Percentiles rank a stretch among this genome's conserved stretches.
These are phyloP conservation scores for Nyctibius bracteatus DNA, from an alignment of 2,113 vertebrate species.

Conservation along the genomic window DNA sequence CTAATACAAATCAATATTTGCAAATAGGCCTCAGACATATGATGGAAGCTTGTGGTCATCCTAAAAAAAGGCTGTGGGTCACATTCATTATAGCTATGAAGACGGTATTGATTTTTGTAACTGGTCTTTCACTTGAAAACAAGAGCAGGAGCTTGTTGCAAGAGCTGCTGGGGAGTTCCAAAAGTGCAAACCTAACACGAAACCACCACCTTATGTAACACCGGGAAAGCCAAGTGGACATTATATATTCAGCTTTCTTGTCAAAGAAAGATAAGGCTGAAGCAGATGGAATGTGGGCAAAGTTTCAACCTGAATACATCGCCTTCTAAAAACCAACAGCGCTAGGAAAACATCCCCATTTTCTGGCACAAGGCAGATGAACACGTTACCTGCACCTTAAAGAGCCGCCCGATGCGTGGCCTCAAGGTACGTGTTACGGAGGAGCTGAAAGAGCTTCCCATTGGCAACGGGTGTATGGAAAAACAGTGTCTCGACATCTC, in stretches of 20 bases:
- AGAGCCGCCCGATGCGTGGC: neutral
- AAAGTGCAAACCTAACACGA: neutral
- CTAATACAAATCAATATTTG: constrained; percentile 33
- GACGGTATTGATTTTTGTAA: constrained; percentile 28
- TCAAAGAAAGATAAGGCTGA: constrained; percentile 8
- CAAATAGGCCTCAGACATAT: constrained; percentile 13
- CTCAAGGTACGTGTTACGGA: neutral
- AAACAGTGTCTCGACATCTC: neutral
- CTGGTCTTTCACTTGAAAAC: neutral
- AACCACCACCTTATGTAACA: neutral
- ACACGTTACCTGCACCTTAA: neutral
- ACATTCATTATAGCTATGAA: constrained; percentile 35
- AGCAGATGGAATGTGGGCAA: constrained; percentile 42
- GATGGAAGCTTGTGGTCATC: constrained; percentile 22
- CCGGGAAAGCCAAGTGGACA: constrained; percentile 26
- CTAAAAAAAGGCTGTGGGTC: constrained; percentile 26
- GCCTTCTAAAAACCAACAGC: neutral
- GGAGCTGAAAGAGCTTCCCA: neutral
- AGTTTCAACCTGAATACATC: constrained; percentile 48
- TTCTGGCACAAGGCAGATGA: neutral
- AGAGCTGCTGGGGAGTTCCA: neutral
- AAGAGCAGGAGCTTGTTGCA: neutral
- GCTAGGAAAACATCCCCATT: neutral
- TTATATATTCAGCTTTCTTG: constrained; percentile 29
- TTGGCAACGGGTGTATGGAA: neutral